Evolutionary conservation across 2,113 vertebrate species (phyloP).

Genomic region (Chloropsis cyanopogon): DNA sequence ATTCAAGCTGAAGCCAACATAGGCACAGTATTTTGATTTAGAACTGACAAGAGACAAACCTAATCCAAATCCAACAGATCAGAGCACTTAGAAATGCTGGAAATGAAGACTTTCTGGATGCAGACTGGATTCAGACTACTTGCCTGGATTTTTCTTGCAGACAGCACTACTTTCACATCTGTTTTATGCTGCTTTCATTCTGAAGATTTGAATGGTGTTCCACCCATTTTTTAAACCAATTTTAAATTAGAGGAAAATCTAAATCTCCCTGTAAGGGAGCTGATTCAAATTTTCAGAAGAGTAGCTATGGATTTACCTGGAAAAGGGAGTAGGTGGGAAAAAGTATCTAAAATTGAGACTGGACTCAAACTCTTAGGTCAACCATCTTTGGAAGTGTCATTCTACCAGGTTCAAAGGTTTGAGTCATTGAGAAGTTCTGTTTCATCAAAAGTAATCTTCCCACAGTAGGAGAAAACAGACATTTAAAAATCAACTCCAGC

Average conservation of each 20-base stretch:
- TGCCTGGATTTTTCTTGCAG: neutral
- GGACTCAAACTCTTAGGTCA: neutral
- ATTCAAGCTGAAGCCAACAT: neutral
- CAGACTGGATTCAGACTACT: neutral
- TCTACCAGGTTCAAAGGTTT: neutral
- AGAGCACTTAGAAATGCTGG: neutral
- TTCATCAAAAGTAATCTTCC: neutral
- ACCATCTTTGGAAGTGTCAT: neutral
- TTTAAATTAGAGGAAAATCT: neutral
- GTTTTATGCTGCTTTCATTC: neutral
- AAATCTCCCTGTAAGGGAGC: neutral
- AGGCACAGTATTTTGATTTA: neutral
- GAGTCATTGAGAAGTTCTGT: neutral
- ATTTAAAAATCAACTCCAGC: neutral
- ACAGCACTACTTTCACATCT: neutral
- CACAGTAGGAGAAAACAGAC: neutral
- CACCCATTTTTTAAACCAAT: neutral
- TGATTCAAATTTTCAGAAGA: neutral
- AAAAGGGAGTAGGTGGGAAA: neutral
- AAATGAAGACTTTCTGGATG: neutral
- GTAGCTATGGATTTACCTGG: neutral
- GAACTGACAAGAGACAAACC: neutral
- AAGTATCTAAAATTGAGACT: neutral
- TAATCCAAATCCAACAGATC: neutral
- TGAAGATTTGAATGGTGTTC: neutral